Evolutionary conservation across 2,113 vertebrate species (phyloP), one percentile per base, ranked within the genome.

Genomic region (Mustela lutreola): DNA sequence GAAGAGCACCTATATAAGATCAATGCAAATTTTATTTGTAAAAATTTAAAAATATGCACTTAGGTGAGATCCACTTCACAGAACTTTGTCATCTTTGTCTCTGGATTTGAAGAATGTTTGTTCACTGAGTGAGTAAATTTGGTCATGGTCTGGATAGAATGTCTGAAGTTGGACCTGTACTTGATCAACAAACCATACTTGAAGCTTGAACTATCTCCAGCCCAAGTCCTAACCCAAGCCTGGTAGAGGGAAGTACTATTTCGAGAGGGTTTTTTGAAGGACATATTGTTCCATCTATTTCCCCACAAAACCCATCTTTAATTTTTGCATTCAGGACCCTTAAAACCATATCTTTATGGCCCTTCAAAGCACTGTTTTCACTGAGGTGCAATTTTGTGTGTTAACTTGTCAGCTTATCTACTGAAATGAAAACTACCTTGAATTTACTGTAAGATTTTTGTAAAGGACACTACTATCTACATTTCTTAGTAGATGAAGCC

Each of bases 61-160:
- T 83, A 42, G 48, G 89, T 75, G 82, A 63, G 53, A 42, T 75
- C 7, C 24, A 83, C 26, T 48, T 90, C 45, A 63, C 16, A 53
- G 42, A 53, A 79, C 11, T 56, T 86, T 26, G 2, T 78, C 67
- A 60, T 65, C 73, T 56, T 53, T 91, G 39, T 39, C 48, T 81
- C 89, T 89, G 67, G 42, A 83, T 71, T 39, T 95, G 45, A 90
- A 83, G 53, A 73, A 48, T 53, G 26, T n/a, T 96, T 53, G 26
- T n/a, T 96, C 50, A 81, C 73, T 42, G 67, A 18, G 31, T 50
- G 39, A 42, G 9, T 88, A 70, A 63, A 91, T 56, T 92, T 83
- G n/a, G 50, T 22, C 26, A 63, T 42, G 50, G 11, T 10, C 36
- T 60, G 11, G 42, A 22, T 58, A 50, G 71, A 85, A 95, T 71